Evolutionary conservation across 2,888 invertebrate species (phyloP), one percentile per base, ranked within the genome.

Genomic region (Trimorus sp.): DNA sequence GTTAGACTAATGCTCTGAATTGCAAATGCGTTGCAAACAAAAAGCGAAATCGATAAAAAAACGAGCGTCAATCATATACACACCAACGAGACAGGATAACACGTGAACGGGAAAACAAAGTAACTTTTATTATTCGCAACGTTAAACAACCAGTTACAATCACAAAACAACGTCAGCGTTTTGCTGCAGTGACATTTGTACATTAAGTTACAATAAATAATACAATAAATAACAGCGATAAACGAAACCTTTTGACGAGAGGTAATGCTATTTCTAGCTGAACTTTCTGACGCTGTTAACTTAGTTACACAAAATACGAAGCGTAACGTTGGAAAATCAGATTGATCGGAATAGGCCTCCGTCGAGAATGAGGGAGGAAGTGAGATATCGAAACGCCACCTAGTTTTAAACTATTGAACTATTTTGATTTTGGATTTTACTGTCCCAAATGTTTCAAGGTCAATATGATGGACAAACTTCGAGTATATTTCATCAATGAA

Each of bases 151-250:
- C 36, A 15, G 53, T 53, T 77, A 77, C 76, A 77, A 56, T 62
- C 16, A 76, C 48, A 69, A 54, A 36, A 4, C 36, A 7, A 54
- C 58, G 38, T 58, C 11, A 58, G 49, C 65, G 37, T 58, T 38
- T 63, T 15, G 38, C 9, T 40, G 16, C 16, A 68, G 15, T 53
- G 59, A 69, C 62, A 77, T 62, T 42, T 53, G 38, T 76, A 69
- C 58, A 77, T 53, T 69, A 68, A 75, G 68, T 68, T 53, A 68
- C 54, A 56, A 77, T 77, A 77, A 77, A 77, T 77, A 63, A 54
- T 66, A 60, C 49, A 49, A n/a, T 49, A 7, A 49, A 49, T 49
- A 49, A 49, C 14, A 12, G 9, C 12, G 11, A 40, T 11, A 40
- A 40, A 26, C 9, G 40, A 40, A 40, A 40, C 40, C 40, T 7